phyloP scores from a whole-genome alignment of 2,888 invertebrate species.

The Tolmerus cingulatus region DNA sequence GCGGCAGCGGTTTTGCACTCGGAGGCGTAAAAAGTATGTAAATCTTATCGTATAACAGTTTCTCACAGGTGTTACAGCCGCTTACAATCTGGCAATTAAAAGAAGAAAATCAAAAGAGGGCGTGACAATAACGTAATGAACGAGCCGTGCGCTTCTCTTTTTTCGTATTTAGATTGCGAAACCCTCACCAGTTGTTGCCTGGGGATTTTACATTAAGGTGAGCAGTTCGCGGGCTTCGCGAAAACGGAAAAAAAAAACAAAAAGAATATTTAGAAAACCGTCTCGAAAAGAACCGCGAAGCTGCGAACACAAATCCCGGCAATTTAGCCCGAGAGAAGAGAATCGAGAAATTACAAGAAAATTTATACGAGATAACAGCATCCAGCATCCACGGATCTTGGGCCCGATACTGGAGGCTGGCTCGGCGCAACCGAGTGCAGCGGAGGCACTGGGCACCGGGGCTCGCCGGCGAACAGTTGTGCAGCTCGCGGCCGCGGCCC shows the following conservation, averaged over 20 bases:
- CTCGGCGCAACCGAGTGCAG: not conserved
- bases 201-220: constrained; percentile 34
- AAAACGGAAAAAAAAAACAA: not conserved
- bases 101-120: constrained; percentile 51
- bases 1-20: not conserved
- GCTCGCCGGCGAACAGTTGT: constrained; percentile 18
- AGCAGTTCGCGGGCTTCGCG: not conserved
- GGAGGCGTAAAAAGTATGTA: constrained; percentile 4
- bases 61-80: constrained; percentile 36
- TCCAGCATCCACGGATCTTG: constrained; percentile 27
- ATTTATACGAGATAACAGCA: constrained; percentile 39
- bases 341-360: constrained; percentile 44
- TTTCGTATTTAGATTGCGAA: constrained; percentile 41
- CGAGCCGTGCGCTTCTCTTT: constrained; percentile 50
- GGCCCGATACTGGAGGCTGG: constrained; percentile 30
- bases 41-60: constrained; percentile 25
- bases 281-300: constrained; percentile 39
- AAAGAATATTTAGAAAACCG: not conserved
- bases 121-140: constrained; percentile 62
- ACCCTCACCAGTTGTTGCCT: constrained; percentile 42
- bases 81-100: constrained; percentile 35
- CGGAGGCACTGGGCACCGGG: not conserved
- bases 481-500: not conserved
- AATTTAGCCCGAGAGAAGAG: constrained; percentile 44
- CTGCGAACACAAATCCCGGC: constrained; percentile 42